Percentiles rank a stretch among this genome's conserved stretches.
phyloP scores from a whole-genome alignment of 2,113 vertebrate genomes.

The Rattus norvegicus region GRCr8 NC_086027.1:118143001-118143500 shows the following conservation, averaged over 20 bases:
- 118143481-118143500: neutral
- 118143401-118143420: neutral
- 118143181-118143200: neutral
- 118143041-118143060: neutral
- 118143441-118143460: neutral
- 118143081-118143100: neutral
- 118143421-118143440: neutral
- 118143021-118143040: neutral
- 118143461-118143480: neutral
- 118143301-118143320: neutral
- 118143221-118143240: neutral
- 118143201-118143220: neutral
- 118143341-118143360: neutral
- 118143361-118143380: neutral
- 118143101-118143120: neutral
- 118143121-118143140: neutral
- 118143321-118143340: neutral
- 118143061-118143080: neutral
- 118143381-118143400: neutral
- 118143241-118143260: neutral
- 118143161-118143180: neutral
- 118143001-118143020: neutral
- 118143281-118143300: neutral
- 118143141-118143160: neutral
- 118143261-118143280: neutral